phyloP scores from a whole-genome alignment of 2,113 vertebrate species.

The Cygnus atratus region DNA sequence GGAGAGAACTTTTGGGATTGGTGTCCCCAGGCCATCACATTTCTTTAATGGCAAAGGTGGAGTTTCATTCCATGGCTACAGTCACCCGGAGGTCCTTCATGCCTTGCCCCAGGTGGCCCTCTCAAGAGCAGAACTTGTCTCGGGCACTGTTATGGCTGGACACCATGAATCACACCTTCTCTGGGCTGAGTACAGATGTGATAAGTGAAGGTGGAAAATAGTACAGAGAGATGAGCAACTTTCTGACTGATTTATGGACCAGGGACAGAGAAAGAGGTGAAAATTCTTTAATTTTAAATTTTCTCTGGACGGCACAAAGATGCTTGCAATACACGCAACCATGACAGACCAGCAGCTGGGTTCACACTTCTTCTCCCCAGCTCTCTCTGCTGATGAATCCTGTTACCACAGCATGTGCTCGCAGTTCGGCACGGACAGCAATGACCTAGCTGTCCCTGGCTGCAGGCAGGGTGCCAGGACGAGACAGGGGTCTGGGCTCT shows the following conservation, averaged over 20 bases:
- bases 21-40: no score
- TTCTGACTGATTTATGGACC: background rate
- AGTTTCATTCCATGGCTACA: background rate
- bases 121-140: background rate
- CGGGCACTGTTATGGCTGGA: background rate
- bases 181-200: background rate
- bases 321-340: background rate
- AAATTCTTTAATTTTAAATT: background rate
- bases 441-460: background rate
- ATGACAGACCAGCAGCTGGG: background rate
- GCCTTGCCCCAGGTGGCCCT: background rate
- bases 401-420: background rate
- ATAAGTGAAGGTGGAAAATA: accelerated
- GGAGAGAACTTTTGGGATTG: accelerated
- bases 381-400: background rate
- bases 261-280: background rate
- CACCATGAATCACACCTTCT: accelerated
- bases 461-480: background rate
- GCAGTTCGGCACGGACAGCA: background rate
- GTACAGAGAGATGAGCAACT: background rate
- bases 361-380: accelerated
- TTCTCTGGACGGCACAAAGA: background rate
- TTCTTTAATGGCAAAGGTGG: background rate
- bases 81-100: background rate
- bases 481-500: background rate